Base-by-base conservation (phyloP, 2,888 invertebrate species). In the Pollenia angustigena region DNA sequence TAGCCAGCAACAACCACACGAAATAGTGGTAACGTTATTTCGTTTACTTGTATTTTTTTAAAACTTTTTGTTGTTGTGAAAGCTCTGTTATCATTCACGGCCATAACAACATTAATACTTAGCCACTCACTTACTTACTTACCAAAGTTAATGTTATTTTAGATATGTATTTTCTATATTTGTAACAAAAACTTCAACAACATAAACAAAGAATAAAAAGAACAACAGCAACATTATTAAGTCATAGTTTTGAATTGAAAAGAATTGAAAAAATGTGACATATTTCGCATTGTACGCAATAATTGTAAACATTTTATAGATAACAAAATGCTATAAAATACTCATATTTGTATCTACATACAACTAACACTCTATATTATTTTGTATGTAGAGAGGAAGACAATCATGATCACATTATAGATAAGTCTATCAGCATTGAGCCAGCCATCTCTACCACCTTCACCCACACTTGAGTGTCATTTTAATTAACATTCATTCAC, bases 401-500 rank as follows among this genome's bases (percentile, higher is more conserved):
- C n/a, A 14, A 32, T 44, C 14, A 23, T 4, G 48, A 58, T 3
- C 52, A 64, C 42, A 72, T 32, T 9, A 72, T 7, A 75, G 42
- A 62, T 62, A 16, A 62, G 12, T 64, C 42, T 62, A 40, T 44
- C 60, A 75, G 48, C 60, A 40, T 1, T 1, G 14, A 12, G 14
- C 14, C 46, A 56, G 23, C 12, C 23, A 56, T 23, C 56, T 12
- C 56, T 56, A 56, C 44, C 56, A 44, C 44, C 56, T 56, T 4
- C 44, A 42, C 42, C 71, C 62, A 40, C 62, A 42, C n/a, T n/a
- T 44, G 11, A 60, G 60, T 40, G 75, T 52, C 52, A 23, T 76
- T 68, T 76, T 76, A 76, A 76, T 76, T 76, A 76, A 64, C 52
- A 76, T 76, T 76, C 62, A 72, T 54, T 46, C n/a, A n/a, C n/a